Percentiles rank a stretch among this genome's conserved stretches.
Evolutionary conservation across 2,113 vertebrate species (phyloP).

Genomic region (Prunella fulvescens): DNA sequence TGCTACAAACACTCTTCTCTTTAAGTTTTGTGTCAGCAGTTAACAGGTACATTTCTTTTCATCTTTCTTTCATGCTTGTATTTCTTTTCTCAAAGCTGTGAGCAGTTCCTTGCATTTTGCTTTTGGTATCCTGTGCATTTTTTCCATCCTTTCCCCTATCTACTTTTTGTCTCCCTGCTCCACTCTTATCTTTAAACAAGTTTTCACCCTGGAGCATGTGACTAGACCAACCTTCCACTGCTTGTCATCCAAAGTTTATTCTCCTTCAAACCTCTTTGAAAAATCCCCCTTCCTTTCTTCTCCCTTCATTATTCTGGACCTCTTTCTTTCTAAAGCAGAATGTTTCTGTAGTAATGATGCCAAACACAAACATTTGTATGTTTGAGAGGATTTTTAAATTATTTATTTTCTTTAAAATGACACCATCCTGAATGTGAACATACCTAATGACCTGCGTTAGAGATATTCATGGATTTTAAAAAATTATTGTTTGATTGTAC

Average conservation of each 20-base stretch:
- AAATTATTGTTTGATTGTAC: not conserved
- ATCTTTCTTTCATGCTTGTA: not conserved
- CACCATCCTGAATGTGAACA: not conserved
- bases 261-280: constrained; percentile 16
- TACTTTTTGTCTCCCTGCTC: not conserved
- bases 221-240: not conserved
- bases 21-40: not conserved
- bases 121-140: not conserved
- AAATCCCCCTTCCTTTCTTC: not conserved
- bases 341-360: not conserved
- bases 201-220: not conserved
- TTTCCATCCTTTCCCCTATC: not conserved
- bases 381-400: not conserved
- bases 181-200: not conserved
- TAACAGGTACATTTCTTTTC: not conserved
- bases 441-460: not conserved
- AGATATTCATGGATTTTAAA: not conserved
- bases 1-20: not conserved
- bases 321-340: not conserved
- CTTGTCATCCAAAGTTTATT: constrained; percentile 1
- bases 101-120: not conserved
- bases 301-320: not conserved
- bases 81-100: not conserved
- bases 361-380: not conserved
- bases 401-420: not conserved